A percentile compares a stretch with the other conserved stretches of the same genome.
These are phyloP conservation scores for Ctenicera cuprea DNA, from an alignment of 2,888 invertebrate genomes.

Conservation along the genomic window DNA sequence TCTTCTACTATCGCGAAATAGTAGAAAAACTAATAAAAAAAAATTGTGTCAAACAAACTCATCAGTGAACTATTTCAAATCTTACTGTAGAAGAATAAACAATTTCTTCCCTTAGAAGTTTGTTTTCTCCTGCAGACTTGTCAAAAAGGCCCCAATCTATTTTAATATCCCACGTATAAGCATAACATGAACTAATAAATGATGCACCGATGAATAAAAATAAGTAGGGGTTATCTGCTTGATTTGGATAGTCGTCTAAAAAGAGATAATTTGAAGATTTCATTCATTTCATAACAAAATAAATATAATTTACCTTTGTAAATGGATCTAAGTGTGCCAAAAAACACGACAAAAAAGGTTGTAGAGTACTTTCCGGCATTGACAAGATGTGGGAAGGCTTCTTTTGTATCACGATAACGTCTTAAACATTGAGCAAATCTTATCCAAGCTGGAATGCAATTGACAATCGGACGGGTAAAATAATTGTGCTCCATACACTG, in stretches of 20 bases:
- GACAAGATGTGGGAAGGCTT: slow-evolving; percentile 87
- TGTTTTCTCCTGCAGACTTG: slow-evolving; percentile 84
- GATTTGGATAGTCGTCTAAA: slow-evolving; percentile 72
- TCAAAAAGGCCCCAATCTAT: slow-evolving; percentile 94
- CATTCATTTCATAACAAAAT: no score
- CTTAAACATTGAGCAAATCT: slow-evolving; percentile 90
- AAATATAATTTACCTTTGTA: slow-evolving; percentile 71
- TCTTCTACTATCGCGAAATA: slow-evolving; percentile 90
- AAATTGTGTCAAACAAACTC: no score
- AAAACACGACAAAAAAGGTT: slow-evolving; percentile 83
- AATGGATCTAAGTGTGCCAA: slow-evolving; percentile 71
- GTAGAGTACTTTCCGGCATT: slow-evolving; percentile 90
- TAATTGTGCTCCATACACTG: slow-evolving; percentile 60
- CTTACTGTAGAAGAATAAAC: slow-evolving; percentile 85
- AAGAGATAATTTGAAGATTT: slow-evolving; percentile 53
- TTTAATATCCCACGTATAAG: slow-evolving; percentile 90
- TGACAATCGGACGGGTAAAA: slow-evolving; percentile 79
- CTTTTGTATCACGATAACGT: slow-evolving; percentile 86
- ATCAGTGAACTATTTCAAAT: slow-evolving; percentile 38
- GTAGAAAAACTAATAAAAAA: slow-evolving; percentile 81
- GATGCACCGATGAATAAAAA: slow-evolving; percentile 82
- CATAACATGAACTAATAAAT: slow-evolving; percentile 84
- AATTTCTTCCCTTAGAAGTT: slow-evolving; percentile 85
- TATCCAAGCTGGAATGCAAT: slow-evolving; percentile 89
- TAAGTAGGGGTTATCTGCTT: slow-evolving; percentile 79